Base-by-base conservation (phyloP, 2,888 invertebrate species). In the Frankliniella intonsa region DNA sequence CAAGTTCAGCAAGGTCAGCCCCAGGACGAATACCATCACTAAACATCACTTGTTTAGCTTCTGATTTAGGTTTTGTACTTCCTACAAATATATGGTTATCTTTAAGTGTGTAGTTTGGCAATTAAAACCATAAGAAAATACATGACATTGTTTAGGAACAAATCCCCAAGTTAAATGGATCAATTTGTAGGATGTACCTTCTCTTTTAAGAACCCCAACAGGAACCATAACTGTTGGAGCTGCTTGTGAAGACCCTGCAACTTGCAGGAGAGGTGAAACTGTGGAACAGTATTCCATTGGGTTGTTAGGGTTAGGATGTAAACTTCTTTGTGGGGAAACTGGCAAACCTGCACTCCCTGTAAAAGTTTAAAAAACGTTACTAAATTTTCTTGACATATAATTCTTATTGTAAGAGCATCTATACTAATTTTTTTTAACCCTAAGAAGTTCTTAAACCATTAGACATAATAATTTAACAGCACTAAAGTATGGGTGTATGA, bases 11-110 rank as follows among this genome's bases (percentile, higher is more conserved):
- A 86, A 95, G 89, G 89, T 96, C 95, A 86, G 95, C 95, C 84
- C 96, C 95, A 65, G 96, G 96, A 83, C 95, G 90, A 86, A 96
- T 95, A 84, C 96, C 96, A 88, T 96, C 96, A 86, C 95, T 95
- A 87, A 96, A 96, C 92, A 95, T 95, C 80, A 96, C 96, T 85
- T 87, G 86, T 81, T 85, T 86, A 12, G 84, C 85, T 22, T 84
- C 84, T 83, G 85, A 87, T 84, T 84, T 83, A 8, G 85, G 84
- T 76, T 85, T 86, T 7, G 84, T 81, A 27, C 85, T 84, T 12
- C 86, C 86, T 86, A 80, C 51, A 79, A 81, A 83, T 11, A 81
- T 38, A 38, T 38, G 38, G 5, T 38, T 3, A 5, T 38, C 38
- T 38, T 3, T 38, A 2, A 38, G 38, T 38, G 38, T 38, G 38